Base-by-base conservation (phyloP, 1,140 invertebrate genomes). In the Drosophila equinoxialis region DNA sequence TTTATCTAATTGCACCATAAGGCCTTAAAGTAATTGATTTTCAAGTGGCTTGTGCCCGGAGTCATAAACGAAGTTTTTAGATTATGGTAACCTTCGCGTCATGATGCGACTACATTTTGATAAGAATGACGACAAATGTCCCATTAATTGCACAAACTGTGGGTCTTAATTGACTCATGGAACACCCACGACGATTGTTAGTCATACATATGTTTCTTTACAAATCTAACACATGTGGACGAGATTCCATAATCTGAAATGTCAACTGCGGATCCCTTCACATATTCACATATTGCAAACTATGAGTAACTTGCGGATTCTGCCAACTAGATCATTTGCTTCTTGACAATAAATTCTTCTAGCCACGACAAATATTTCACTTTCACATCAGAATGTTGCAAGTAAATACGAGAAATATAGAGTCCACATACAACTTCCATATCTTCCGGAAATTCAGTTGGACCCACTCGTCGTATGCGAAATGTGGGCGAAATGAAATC, bases 21-120 rank as follows among this genome's bases (percentile, higher is more conserved):
- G 23, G 14, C 57, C 41, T 59, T 72, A 65, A 60, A 77, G 45
- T 77, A 68, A 77, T 77, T 68, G 48, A 17, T 63, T 30, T 30
- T 74, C 65, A 57, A 73, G 71, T 63, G 39, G 41, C 17, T n/a
- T 17, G 37, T 61, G 55, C 13, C 30, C 10, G 33, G 55, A 33
- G 33, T 39, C 11, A 35, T 39, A 37, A 59, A 39, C 20, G 8
- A 20, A 17, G 10, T 39, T 20, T 6, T 5, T 37, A 58, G 30
- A 58, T 35, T 58, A 20, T 39, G 8, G 17, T 20, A 35, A 57
- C 13, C 26, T 57, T 57, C 33, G 55, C 30, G 55, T 58, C 55
- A 58, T 37, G 11, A 2, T 10, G 11, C 37, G 10, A 20, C 0
- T 17, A 20, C 33, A 23, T 51, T 23, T 51, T 51, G 8, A 51